phyloP scores from a whole-genome alignment of 2,888 invertebrate genomes.

The Pseudococcus longispinus region DNA sequence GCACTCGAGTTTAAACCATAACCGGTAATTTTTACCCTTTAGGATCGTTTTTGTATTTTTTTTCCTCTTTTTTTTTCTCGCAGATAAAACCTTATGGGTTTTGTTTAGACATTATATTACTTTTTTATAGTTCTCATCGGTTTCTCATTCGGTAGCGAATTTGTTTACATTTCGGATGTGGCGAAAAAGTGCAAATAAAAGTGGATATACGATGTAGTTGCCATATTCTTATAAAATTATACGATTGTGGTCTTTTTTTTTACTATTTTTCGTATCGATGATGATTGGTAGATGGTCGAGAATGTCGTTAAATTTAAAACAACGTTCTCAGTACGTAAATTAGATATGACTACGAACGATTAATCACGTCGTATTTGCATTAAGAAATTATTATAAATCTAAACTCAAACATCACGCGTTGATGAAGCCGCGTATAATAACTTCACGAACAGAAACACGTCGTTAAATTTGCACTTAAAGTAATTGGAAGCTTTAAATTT shows the following conservation, averaged over 20 bases:
- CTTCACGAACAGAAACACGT: not conserved
- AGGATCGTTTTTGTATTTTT: not conserved
- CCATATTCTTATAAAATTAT: not conserved
- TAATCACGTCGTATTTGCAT: not conserved
- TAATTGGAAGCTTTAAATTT: constrained; percentile 50
- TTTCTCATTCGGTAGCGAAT: not conserved
- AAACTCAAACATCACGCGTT: not conserved
- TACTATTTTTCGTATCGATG: not conserved
- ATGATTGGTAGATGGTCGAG: not conserved
- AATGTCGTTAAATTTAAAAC: not conserved
- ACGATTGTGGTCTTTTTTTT: not conserved
- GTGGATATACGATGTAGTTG: not conserved
- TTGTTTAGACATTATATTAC: constrained; percentile 40
- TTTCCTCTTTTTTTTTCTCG: constrained; percentile 13
- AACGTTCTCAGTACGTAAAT: not conserved
- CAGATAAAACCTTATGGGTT: constrained; percentile 3
- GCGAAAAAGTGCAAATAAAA: not conserved
- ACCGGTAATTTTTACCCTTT: constrained; percentile 55
- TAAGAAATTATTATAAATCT: not conserved
- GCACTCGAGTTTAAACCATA: constrained; percentile 47
- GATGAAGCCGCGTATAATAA: not conserved
- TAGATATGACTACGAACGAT: not conserved
- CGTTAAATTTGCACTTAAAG: constrained; percentile 47
- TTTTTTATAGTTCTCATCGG: constrained; percentile 39
- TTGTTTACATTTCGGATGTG: constrained; percentile 2